Percentiles rank a stretch among this genome's conserved stretches.
Evolutionary conservation across 2,797 vertebrate genomes (phyloP).

Genomic region (Pseudochirops corinnae): DNA sequence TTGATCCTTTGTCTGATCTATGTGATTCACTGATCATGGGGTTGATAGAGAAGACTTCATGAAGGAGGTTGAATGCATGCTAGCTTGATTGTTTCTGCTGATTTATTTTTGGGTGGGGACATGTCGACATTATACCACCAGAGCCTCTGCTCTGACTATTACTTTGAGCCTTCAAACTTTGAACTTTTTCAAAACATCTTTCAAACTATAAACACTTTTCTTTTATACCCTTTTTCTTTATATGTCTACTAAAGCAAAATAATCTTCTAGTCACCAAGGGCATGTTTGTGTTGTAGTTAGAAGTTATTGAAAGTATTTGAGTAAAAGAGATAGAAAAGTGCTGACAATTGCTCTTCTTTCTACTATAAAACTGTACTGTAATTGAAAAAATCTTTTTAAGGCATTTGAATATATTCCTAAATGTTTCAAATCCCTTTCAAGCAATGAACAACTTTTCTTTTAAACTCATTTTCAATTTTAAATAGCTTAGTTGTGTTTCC

Average conservation of each 20-base stretch:
- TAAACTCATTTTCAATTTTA: conserved; percentile 1
- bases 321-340: background rate
- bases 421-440: background rate
- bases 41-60: background rate
- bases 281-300: background rate
- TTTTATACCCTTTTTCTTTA: background rate
- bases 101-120: background rate
- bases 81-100: background rate
- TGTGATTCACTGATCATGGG: background rate
- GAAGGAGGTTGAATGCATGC: background rate
- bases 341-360: background rate
- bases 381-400: background rate
- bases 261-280: background rate
- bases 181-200: background rate
- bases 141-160: background rate
- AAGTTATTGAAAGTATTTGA: background rate
- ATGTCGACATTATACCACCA: background rate
- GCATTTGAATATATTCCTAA: background rate
- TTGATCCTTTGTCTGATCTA: background rate
- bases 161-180: background rate
- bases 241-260: background rate
- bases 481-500: conserved; percentile 3
- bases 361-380: conserved; percentile 1
- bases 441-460: background rate
- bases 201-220: background rate